phyloP scores from a whole-genome alignment of 2,888 invertebrate genomes.

The Platycheirus albimanus region DNA sequence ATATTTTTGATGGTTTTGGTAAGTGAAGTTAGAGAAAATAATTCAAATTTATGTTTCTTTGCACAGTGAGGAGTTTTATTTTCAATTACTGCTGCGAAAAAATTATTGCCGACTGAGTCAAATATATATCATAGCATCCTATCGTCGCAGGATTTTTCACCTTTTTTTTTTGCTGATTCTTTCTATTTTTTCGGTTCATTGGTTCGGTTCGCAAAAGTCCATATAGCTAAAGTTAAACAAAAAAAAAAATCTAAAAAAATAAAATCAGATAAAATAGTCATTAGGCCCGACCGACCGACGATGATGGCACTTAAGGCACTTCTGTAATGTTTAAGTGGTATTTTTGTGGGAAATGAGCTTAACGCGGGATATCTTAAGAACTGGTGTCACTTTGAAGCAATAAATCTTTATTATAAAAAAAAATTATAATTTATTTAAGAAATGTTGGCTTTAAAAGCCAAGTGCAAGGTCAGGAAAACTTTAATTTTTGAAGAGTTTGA shows the following conservation, averaged over 20 bases:
- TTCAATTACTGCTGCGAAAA: conserved; percentile 68
- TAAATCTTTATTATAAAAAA: conserved; percentile 49
- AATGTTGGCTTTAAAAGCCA: no score
- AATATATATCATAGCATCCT: conserved; percentile 70
- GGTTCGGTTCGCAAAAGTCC: conserved; percentile 9
- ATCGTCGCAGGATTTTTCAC: conserved; percentile 46
- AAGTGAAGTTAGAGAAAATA: conserved; percentile 31
- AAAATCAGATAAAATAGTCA: conserved; percentile 72
- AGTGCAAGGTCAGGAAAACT: no score
- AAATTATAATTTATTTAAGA: no score
- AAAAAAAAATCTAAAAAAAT: conserved; percentile 16
- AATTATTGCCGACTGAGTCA: conserved; percentile 69
- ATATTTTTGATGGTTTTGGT: neutral
- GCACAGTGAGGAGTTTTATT: conserved; percentile 68
- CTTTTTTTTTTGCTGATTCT: conserved; percentile 20
- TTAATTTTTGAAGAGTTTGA: no score
- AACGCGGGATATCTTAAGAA: conserved; percentile 21
- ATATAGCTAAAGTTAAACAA: conserved; percentile 3
- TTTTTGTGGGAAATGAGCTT: conserved; percentile 9
- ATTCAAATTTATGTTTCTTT: conserved; percentile 73
- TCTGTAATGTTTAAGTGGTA: conserved; percentile 55
- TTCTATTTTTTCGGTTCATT: conserved; percentile 28
- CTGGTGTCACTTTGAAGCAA: conserved; percentile 47
- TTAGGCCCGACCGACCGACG: no score
- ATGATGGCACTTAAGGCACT: conserved; percentile 34